These are phyloP conservation scores for Cyrtodaria siliqua DNA, from an alignment of 2,888 invertebrate species.

Conservation along the genomic window DNA sequence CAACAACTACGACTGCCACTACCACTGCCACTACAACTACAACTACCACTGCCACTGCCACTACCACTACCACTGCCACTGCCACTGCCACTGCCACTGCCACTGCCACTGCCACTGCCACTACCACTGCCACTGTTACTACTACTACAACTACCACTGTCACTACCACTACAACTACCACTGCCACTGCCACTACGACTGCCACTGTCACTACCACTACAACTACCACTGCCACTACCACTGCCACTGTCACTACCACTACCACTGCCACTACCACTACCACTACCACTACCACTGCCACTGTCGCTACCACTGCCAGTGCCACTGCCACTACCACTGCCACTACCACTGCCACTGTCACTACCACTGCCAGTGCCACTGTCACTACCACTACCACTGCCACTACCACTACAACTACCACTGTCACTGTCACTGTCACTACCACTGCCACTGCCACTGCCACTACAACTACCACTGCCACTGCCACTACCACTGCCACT, in stretches of 20 bases:
- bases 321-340: slow-evolving; percentile 9
- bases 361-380: not conserved
- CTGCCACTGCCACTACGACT: slow-evolving; percentile 5
- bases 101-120: slow-evolving; percentile 6
- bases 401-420: slow-evolving; percentile 5
- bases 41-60: not conserved
- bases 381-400: not conserved
- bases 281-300: not conserved
- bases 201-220: not conserved
- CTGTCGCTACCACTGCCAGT: slow-evolving; percentile 1
- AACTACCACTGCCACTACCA: slow-evolving; percentile 7
- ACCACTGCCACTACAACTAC: slow-evolving; percentile 4
- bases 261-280: not conserved
- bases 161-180: slow-evolving; percentile 8
- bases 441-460: not conserved
- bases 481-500: not conserved
- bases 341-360: slow-evolving; percentile 2
- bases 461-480: not conserved
- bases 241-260: not conserved
- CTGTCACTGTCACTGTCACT: not conserved
- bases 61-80: not conserved
- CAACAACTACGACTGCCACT: slow-evolving; percentile 5
- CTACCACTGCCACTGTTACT: slow-evolving; percentile 7
- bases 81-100: slow-evolving; percentile 4
- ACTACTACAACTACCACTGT: slow-evolving; percentile 9